These are phyloP conservation scores for Neomonachus schauinslandi DNA, from an alignment of 2,113 vertebrate species.

Conservation along the genomic window DNA sequence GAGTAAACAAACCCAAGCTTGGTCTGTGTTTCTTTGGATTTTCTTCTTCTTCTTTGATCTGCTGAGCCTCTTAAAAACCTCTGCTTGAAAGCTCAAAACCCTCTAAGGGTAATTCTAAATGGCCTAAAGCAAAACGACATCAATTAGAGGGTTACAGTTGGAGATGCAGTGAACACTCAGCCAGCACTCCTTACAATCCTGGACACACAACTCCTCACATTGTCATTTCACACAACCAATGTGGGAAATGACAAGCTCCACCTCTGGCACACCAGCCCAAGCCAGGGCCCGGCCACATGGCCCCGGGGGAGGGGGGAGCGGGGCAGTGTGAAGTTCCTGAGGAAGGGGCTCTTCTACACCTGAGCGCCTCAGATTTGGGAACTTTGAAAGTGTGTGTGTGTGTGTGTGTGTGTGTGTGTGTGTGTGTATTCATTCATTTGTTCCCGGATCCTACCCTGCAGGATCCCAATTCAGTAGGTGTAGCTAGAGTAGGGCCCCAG, in stretches of 20 bases:
- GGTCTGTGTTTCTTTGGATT: background rate
- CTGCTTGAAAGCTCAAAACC: background rate
- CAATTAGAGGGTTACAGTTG: background rate
- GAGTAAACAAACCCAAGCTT: background rate
- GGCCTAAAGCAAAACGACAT: background rate
- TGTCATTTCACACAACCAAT: too few species aligned
- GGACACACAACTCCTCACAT: background rate
- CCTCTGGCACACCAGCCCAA: background rate
- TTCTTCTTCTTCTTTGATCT: conserved; percentile 34
- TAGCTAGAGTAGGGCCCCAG: background rate
- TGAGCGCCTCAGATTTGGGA: background rate
- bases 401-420: accelerated
- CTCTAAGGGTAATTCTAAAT: background rate
- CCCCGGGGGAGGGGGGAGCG: accelerated
- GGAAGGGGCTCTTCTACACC: background rate
- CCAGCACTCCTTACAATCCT: background rate
- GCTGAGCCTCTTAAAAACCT: conserved; percentile 21
- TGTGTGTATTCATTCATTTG: too few species aligned
- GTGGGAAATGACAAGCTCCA: too few species aligned
- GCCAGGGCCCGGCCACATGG: accelerated
- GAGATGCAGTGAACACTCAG: background rate
- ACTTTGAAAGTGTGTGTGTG: background rate
- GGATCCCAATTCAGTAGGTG: background rate
- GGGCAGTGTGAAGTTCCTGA: background rate
- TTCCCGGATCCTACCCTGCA: background rate